Evolutionary conservation across 2,888 invertebrate species (phyloP), one percentile per base, ranked within the genome.

Genomic region (Ditula angustiorana): DNA sequence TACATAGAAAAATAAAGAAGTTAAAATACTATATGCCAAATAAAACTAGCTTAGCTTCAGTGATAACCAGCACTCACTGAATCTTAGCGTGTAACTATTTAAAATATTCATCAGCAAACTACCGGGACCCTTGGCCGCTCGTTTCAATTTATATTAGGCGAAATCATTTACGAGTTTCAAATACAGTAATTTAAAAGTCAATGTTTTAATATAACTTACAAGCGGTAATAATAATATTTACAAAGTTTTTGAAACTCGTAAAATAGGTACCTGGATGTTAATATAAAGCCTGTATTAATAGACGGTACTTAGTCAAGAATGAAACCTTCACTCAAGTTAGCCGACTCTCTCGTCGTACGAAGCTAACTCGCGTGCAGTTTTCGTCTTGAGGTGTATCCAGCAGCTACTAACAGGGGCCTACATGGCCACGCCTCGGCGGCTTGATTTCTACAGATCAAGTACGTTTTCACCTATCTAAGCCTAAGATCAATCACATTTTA

Each of bases 401-500:
- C 19, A 16, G 19, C 10, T 19, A 10, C 2, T 37, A 37, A 10
- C 10, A 41, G 19, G 19, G 19, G 41, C 41, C 30, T 30, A 30
- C 59, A 57, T 57, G 49, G 49, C 67, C 58, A 66, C 62, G 59
- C n/a, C 57, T 69, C 65, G 67, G 55, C 67, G 67, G 52, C 67
- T 69, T 68, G 63, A 37, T 67, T 74, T 71, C 71, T 72, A 70
- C 68, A 71, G 68, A 71, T 73, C 67, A 72, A 47, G 66, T 77
- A 74, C 79, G 81, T 77, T 81, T 77, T 82, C 78, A 74, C 80
- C 82, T 86, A 86, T 82, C 85, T 87, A 87, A 85, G 75, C 76
- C 87, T 90, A 90, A 85, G 81, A 81, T 88, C 85, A 83, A 90
- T 91, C 90, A 88, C 88, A 89, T 83, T 86, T 87, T 80, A 82